Base-by-base conservation (phyloP, 2,797 vertebrate genomes). In the Chrysocyon brachyurus region DNA sequence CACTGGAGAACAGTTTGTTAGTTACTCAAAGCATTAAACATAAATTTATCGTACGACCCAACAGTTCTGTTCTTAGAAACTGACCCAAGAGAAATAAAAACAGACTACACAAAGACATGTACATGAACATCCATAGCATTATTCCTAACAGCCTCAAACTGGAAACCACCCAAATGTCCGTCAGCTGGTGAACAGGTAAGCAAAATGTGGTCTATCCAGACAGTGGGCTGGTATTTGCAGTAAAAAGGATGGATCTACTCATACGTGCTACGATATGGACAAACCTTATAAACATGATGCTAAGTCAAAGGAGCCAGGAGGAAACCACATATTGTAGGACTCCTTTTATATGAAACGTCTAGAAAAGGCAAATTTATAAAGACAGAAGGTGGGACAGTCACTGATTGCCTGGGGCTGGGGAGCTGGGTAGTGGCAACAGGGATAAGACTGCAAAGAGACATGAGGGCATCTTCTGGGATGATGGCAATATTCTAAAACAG, bases 41-140 rank as follows among this genome's bases (percentile, higher is more conserved):
- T 2, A 28, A 6, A 79, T 28, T 93, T 36, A n/a, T 87, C 78
- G 11, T 10, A 49, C 1, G 52, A 77, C 54, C 56, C 52, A 52
- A 46, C n/a, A 64, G 26, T 70, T 75, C 61, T 83, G 33, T 88
- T 91, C 79, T 46, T 90, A 54, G 83, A 94, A 93, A 81, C 61
- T 52, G 56, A 56, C 61, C 54, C 28, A 4, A 33, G 14, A 94
- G 79, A 91, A 93, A 61, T 40, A n/a, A 59, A 93, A 79, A 19
- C 26, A 49, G n/a, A 72, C 36, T 6, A 33, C 33, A 21, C 33
- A 77, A 52, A 94, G 87, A 77, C 36, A 56, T 0, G 4, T 12
- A 46, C 72, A 8, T 0, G 12, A 21, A 40, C 11, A n/a, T 36
- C 81, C 66, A 72, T 0, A 31, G 24, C 24, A 5, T 4, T 70